These are phyloP conservation scores for Mythimna albipuncta DNA, from an alignment of 2,888 invertebrate species.

Conservation along the genomic window DNA sequence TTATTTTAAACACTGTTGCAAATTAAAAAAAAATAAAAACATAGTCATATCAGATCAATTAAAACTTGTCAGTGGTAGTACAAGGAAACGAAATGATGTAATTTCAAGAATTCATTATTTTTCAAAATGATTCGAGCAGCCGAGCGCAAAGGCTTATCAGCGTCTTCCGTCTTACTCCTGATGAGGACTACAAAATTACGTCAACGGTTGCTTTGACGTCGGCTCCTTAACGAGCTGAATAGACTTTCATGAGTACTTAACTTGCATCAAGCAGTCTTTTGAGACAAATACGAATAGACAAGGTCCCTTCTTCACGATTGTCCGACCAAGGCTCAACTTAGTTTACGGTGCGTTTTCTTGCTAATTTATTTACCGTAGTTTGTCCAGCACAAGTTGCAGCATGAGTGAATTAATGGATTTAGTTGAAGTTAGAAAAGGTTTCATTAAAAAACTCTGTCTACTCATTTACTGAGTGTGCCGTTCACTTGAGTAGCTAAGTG, in stretches of 20 bases:
- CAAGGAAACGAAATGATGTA: not conserved
- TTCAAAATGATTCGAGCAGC: not conserved
- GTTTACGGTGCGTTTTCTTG: slow-evolving; percentile 43
- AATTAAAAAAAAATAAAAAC: too few relatives aligned
- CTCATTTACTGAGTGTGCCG: slow-evolving; percentile 6
- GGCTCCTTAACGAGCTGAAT: slow-evolving; percentile 36
- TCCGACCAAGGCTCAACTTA: slow-evolving; percentile 28
- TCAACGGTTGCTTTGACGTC: slow-evolving; percentile 45
- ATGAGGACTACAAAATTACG: slow-evolving; percentile 27
- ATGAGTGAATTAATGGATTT: slow-evolving; percentile 35
- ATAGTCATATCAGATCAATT: not conserved
- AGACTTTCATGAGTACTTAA: slow-evolving; percentile 54
- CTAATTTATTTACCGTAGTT: slow-evolving; percentile 44
- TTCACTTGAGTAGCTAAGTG: slow-evolving; percentile 11
- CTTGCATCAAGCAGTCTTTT: slow-evolving; percentile 48
- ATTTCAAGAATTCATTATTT: not conserved
- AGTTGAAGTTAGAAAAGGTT: slow-evolving; percentile 37
- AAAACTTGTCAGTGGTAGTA: not conserved
- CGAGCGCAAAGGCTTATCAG: slow-evolving; percentile 34
- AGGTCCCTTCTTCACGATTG: slow-evolving; percentile 25
- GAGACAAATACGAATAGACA: slow-evolving; percentile 49
- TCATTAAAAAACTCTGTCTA: slow-evolving; percentile 39
- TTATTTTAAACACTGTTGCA: not conserved
- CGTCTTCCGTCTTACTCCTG: slow-evolving; percentile 25
- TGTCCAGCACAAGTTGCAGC: slow-evolving; percentile 35